phyloP scores from a whole-genome alignment of 2,888 invertebrate species.

The Gymnoscelis rufifasciata region DNA sequence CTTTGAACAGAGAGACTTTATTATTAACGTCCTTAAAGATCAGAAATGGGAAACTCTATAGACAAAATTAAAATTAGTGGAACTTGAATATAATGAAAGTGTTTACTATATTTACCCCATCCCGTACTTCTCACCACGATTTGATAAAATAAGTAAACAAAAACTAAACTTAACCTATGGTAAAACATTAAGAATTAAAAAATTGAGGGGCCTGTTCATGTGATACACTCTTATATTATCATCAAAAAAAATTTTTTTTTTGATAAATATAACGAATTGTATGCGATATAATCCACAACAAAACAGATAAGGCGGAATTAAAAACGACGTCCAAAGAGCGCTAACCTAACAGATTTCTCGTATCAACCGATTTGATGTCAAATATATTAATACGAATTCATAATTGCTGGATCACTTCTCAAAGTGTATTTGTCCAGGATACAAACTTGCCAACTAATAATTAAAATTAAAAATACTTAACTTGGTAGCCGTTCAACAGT shows the following conservation, averaged over 20 bases:
- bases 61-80: background rate
- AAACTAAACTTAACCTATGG: constrained; percentile 6
- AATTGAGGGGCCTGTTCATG: constrained; percentile 7
- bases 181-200: constrained; percentile 7
- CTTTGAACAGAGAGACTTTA: no score
- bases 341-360: constrained; percentile 7
- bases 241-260: no score
- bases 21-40: background rate
- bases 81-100: background rate
- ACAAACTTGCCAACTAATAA: background rate
- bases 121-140: background rate
- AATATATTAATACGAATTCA: background rate
- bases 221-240: no score
- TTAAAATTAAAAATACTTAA: background rate
- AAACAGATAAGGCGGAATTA: constrained; percentile 11
- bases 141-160: background rate
- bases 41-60: background rate
- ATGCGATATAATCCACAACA: background rate
- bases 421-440: background rate
- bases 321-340: constrained; percentile 12
- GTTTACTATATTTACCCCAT: background rate
- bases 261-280: background rate
- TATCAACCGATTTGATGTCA: background rate
- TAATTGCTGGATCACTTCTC: background rate
- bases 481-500: no score